Base-by-base conservation (phyloP, 2,888 invertebrate species). In the Chelonus formosanus region DNA sequence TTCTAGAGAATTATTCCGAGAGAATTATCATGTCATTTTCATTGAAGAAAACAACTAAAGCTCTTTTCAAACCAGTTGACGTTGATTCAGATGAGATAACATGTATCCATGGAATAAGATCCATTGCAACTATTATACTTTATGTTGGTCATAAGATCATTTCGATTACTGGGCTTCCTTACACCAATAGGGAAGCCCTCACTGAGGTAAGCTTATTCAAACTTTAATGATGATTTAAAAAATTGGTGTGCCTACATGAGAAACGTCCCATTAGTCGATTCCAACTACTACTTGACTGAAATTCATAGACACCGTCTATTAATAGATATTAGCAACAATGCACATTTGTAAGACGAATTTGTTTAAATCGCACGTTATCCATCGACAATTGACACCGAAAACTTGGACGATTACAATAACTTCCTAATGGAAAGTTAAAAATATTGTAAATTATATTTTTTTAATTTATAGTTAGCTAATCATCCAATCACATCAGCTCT, bases 61-160 rank as follows among this genome's bases (percentile, higher is more conserved):
- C 88, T 76, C 85, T 92, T 69, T 77, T 89, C 8, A 87, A 86
- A 31, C 86, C 88, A 0, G 87, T 86, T 36, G 84, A 85, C 52
- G 59, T 70, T 20, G 71, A 69, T 40, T 56, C 72, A 43, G 67
- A 67, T 53, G 89, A 90, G 73, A 89, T 92, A 71, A 86, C 88
- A 43, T 90, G 91, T 77, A 88, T 93, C 67, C 90, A 93, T 74
- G 90, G 93, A 3, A 86, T 93, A 43, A 86, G 92, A 70, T 88
- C 89, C n/a, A 75, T 90, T 45, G 87, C 89, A 63, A 91, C 90
- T 3, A 75, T 90, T 2, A 87, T 89, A 68, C 83, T 92, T 65
- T 87, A 91, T 71, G 76, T 90, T 7, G 90, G 89, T 4, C 89
- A 92, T 77, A 91, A 91, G 82, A 87, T 90, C 73, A 85, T 91